These are phyloP conservation scores for Cataglyphis albicans DNA, from an alignment of 2,888 invertebrate genomes.

Conservation along the genomic window DNA sequence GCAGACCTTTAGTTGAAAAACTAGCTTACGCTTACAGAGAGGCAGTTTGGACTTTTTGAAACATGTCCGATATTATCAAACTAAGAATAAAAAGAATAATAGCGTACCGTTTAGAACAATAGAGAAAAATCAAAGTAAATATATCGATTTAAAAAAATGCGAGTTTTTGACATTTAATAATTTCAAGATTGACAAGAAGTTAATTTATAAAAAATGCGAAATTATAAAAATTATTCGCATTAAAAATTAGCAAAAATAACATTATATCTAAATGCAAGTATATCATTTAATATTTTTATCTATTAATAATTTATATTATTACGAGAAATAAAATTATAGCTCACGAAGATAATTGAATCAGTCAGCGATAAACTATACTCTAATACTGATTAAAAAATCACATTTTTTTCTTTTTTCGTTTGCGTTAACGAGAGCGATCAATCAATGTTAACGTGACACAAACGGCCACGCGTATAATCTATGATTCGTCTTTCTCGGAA, in stretches of 20 bases:
- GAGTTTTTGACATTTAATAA: neutral
- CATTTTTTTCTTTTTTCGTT: neutral
- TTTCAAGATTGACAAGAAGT: neutral
- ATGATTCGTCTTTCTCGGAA: constrained; percentile 17
- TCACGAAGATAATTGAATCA: neutral
- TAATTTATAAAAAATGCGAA: neutral
- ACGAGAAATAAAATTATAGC: neutral
- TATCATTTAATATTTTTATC: neutral
- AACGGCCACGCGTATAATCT: neutral
- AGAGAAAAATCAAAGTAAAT: neutral
- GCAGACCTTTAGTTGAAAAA: constrained; percentile 29
- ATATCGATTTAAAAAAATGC: neutral
- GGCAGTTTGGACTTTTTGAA: constrained; percentile 32
- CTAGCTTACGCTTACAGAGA: constrained; percentile 1
- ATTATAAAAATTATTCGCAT: neutral
- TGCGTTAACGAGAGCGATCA: constrained; percentile 16
- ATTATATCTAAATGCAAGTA: neutral
- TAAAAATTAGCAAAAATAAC: neutral
- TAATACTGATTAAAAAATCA: neutral
- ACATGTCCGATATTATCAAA: neutral
- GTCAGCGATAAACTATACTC: neutral
- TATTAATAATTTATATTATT: neutral
- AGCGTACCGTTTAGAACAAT: neutral
- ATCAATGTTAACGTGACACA: constrained; percentile 24
- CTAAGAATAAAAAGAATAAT: constrained; percentile 14